Evolutionary conservation across 2,113 vertebrate species (phyloP).

Genomic region (Cathartes aura): DNA sequence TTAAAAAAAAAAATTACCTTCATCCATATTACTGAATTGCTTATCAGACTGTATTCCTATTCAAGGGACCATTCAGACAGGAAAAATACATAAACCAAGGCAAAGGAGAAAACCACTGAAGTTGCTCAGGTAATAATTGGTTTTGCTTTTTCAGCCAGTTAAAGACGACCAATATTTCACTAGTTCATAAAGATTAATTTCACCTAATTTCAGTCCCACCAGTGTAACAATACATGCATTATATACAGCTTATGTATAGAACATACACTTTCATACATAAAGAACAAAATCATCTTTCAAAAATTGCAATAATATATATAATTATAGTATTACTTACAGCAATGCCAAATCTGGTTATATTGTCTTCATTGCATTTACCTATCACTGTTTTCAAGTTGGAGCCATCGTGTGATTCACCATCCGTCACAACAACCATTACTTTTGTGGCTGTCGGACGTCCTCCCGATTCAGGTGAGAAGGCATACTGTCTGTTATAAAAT

Average conservation of each 20-base stretch:
- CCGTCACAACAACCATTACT: conserved; percentile 93
- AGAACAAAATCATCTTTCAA: background rate
- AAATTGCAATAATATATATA: background rate
- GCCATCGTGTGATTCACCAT: conserved; percentile 90
- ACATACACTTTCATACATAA: background rate
- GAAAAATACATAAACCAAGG: background rate
- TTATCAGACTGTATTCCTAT: background rate
- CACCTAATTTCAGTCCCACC: background rate
- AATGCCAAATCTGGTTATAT: conserved; percentile 90
- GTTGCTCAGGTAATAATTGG: background rate
- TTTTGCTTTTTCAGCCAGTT: background rate
- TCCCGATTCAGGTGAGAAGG: conserved; percentile 76
- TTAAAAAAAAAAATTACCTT: background rate
- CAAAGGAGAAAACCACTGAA: background rate
- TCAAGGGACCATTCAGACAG: background rate
- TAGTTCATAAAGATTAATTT: background rate
- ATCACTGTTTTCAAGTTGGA: conserved; percentile 74
- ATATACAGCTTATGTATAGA: background rate
- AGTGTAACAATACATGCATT: background rate
- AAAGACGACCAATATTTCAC: background rate
- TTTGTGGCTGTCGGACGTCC: conserved; percentile 83
- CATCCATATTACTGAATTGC: background rate
- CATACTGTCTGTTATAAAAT: conserved; percentile 72
- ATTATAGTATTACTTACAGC: conserved; percentile 83
- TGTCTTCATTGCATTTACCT: conserved; percentile 78